Percentiles rank a stretch among this genome's conserved stretches.
Conservation (phyloP, 2,888 invertebrate species). For the Hoplodrina blanda region DNA sequence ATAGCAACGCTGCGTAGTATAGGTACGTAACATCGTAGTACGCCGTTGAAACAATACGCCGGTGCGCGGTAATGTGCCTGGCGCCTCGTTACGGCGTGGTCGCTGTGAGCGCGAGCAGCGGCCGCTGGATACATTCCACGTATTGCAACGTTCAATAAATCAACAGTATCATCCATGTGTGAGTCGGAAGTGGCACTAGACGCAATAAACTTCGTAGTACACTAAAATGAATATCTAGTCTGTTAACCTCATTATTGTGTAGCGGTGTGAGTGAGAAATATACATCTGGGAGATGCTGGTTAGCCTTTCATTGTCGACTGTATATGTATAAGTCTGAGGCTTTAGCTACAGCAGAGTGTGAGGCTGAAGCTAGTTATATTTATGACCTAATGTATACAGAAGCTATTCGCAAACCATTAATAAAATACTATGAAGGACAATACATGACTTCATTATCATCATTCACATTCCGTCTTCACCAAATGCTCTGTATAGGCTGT, state of each 20-base stretch:
- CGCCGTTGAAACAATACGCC: constrained; percentile 61
- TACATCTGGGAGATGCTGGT: neutral
- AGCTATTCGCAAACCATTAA: too few species aligned
- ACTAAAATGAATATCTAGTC: neutral
- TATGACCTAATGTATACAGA: too few species aligned
- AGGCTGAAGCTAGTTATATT: too few species aligned
- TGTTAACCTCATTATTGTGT: too few species aligned
- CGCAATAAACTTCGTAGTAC: neutral
- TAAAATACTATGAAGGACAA: too few species aligned
- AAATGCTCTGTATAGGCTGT: too few species aligned
- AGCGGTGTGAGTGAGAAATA: neutral
- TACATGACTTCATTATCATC: too few species aligned
- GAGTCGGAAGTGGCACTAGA: neutral
- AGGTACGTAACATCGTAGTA: constrained; percentile 40
- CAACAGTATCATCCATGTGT: neutral
- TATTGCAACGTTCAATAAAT: constrained; percentile 1
- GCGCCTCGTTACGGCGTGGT: constrained; percentile 55
- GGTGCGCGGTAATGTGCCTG: constrained; percentile 57
- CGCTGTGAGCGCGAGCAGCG: constrained; percentile 23
- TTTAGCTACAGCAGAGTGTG: too few species aligned
- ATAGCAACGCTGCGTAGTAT: constrained; percentile 31
- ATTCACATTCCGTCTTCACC: too few species aligned
- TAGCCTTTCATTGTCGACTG: too few species aligned
- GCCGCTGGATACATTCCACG: neutral
- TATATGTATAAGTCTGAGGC: too few species aligned